These are phyloP conservation scores for Sorex araneus DNA, from an alignment of 2,113 vertebrate genomes.

Conservation along the genomic window DNA sequence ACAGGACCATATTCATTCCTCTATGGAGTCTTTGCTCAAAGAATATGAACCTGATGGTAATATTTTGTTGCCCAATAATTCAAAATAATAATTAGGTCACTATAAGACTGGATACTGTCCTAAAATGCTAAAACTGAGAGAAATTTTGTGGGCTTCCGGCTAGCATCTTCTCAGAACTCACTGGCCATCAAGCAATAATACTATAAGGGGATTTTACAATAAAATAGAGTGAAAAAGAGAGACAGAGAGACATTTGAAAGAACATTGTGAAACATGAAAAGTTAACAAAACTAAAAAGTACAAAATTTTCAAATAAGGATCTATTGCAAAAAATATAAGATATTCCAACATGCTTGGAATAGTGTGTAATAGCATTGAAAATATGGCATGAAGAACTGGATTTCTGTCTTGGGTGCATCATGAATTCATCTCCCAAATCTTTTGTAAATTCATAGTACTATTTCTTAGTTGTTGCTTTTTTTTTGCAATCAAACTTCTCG, in stretches of 20 bases:
- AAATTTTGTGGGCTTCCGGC: not conserved
- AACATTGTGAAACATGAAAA: not conserved
- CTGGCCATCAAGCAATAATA: too few species aligned
- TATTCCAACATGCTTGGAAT: not conserved
- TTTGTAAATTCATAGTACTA: too few species aligned
- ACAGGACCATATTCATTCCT: not conserved
- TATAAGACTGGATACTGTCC: not conserved
- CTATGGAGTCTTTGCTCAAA: not conserved
- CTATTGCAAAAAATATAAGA: not conserved
- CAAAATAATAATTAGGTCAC: not conserved
- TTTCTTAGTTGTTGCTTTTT: too few species aligned
- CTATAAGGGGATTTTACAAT: not conserved
- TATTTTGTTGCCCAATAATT: not conserved
- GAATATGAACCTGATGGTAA: not conserved
- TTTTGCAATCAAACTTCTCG: too few species aligned
- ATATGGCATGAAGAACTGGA: not conserved
- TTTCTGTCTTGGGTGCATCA: too few species aligned
- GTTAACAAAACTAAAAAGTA: not conserved
- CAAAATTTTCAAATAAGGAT: not conserved
- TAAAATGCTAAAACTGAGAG: not conserved
- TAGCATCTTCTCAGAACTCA: too few species aligned
- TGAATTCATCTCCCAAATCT: too few species aligned
- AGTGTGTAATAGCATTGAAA: not conserved
- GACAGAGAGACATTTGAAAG: not conserved
- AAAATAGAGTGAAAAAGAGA: too few species aligned